Percentiles rank a stretch among this genome's conserved stretches.
phyloP scores from a whole-genome alignment of 2,797 vertebrate species.

The Pantherophis alleghaniensis region DNA sequence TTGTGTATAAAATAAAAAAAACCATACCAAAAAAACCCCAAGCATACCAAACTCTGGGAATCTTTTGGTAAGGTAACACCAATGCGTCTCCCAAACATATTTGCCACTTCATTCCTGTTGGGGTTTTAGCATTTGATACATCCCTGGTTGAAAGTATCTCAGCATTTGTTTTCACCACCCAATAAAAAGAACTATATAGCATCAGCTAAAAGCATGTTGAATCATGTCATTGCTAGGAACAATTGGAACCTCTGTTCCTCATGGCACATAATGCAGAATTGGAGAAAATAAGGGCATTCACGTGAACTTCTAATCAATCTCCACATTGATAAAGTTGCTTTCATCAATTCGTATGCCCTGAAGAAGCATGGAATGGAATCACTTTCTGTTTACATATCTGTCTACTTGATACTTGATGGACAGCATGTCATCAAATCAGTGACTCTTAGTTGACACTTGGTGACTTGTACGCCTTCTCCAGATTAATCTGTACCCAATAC shows the following conservation, averaged over 20 bases:
- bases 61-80: not conserved
- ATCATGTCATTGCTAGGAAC: not conserved
- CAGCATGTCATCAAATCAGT: not conserved
- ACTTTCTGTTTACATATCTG: not conserved
- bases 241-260: not conserved
- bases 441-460: not conserved
- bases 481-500: not conserved
- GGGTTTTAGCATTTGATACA: not conserved
- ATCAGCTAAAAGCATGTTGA: not conserved
- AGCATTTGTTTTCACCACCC: not conserved
- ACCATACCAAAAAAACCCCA: no score
- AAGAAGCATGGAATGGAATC: not conserved
- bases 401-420: not conserved
- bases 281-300: not conserved
- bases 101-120: not conserved
- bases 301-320: not conserved
- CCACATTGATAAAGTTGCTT: not conserved
- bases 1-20: no score
- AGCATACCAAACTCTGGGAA: not conserved
- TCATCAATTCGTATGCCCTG: not conserved
- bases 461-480: not conserved
- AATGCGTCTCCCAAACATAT: not conserved
- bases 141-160: not conserved
- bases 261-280: not conserved
- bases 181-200: not conserved